Evolutionary conservation across 2,888 invertebrate genomes (phyloP), one percentile per base, ranked within the genome.

Genomic region (Limenitis camilla): DNA sequence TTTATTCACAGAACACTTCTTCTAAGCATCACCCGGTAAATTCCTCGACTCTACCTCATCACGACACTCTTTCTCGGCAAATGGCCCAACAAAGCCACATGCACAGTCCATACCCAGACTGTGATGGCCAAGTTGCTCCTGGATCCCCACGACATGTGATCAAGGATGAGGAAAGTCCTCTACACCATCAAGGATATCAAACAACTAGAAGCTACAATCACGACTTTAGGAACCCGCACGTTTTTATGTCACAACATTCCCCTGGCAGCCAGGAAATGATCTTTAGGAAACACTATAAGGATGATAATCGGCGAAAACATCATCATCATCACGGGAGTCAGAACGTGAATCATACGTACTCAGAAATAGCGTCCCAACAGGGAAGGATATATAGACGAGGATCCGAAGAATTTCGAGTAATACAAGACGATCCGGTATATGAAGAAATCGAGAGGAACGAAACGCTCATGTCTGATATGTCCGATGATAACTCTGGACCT

Each of bases 391-490:
- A 87, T 62, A 70, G 88, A 45, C 82, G 89, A 27, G 89, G 89
- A 0, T 85, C 89, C n/a, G 88, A 89, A 40, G 91, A 88, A 54
- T 89, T 88, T 49, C 77, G 89, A 38, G 88, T 88, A 45, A 88
- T 89, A 52, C 90, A 91, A 66, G 93, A 94, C 63, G 94, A 94
- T 67, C 94, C 94, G 0, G 94, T 94, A 2, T 94, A 94, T 73
- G 94, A 94, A 71, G 94, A 94, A 69, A 94, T 94, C 51, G 94
- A 94, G 65, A 86, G 92, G 6, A 89, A 91, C 63, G 93, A 93
- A 67, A 91, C 93, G 4, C 89, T 92, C 44, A 92, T 92, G 67
- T 93, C 93, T 0, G 94, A 94, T 68, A 90, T 93, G 90, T 93
- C 93, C 40, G 94, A 94, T 68, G 94, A 94, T 49, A 88, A 88